Percentiles rank a stretch among this genome's conserved stretches.
Conservation (phyloP, 2,888 invertebrate species). For the Alviniconcha strummeri region DNA sequence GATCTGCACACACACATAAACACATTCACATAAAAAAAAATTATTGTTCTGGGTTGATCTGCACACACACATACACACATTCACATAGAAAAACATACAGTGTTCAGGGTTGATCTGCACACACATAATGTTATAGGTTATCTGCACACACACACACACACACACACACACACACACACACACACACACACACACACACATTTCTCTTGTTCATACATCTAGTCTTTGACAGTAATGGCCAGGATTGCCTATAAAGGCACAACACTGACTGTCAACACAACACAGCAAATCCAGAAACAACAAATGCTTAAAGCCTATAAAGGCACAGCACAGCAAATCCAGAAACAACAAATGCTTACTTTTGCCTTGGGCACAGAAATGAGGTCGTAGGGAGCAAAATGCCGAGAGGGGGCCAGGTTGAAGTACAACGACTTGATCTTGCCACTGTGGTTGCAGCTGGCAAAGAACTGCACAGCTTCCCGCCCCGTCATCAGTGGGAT, state of each 20-base stretch:
- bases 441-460: constrained; percentile 67
- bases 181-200: no score
- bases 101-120: no score
- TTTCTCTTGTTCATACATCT: no score
- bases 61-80: neutral
- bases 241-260: no score
- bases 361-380: constrained; percentile 67
- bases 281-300: no score
- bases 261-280: no score
- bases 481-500: constrained; percentile 65
- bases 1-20: constrained; percentile 28
- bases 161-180: no score
- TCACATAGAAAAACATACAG: neutral
- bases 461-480: constrained; percentile 71
- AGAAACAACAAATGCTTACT: constrained; percentile 46
- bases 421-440: constrained; percentile 69
- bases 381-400: constrained; percentile 69
- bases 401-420: constrained; percentile 62
- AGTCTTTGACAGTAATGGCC: neutral
- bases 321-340: no score
- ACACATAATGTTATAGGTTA: no score
- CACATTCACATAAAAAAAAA: neutral
- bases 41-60: no score
- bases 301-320: no score
- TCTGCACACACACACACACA: no score